phyloP scores from a whole-genome alignment of 2,888 invertebrate genomes.

The Pogonocherus hispidulus region DNA sequence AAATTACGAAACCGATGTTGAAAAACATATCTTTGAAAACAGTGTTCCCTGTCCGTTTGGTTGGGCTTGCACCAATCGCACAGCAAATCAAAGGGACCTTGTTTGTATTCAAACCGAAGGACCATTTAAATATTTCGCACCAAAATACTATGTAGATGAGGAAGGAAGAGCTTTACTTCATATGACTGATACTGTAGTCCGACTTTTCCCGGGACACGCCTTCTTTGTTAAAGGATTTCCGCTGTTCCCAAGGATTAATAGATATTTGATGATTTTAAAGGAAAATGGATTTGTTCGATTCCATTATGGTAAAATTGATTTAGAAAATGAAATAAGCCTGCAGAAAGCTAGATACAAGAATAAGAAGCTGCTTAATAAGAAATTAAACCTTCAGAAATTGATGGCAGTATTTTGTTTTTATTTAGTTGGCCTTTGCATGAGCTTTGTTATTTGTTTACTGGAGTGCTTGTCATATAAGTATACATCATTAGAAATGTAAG shows the following conservation, averaged over 20 bases:
- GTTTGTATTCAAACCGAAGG: background rate
- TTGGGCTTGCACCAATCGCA: background rate
- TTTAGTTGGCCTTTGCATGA: background rate
- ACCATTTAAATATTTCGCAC: background rate
- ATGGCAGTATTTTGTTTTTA: background rate
- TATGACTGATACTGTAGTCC: background rate
- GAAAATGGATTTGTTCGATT: background rate
- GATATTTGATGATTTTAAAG: background rate
- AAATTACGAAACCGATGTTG: background rate
- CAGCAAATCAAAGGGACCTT: background rate
- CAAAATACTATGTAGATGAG: background rate
- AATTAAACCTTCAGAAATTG: background rate
- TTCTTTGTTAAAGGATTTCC: slow-evolving; percentile 1
- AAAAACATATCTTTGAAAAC: background rate
- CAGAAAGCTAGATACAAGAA: background rate
- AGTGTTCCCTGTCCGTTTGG: background rate
- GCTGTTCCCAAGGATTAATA: background rate
- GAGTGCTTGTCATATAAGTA: background rate
- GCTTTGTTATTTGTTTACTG: background rate
- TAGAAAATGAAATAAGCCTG: background rate
- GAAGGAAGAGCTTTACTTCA: background rate
- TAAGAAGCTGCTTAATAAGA: background rate
- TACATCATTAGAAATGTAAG: background rate
- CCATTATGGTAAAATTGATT: background rate
- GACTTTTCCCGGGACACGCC: background rate